Conservation (phyloP, 53 echinoderm and acorn worm genomes). For the Holothuria scabra region DNA sequence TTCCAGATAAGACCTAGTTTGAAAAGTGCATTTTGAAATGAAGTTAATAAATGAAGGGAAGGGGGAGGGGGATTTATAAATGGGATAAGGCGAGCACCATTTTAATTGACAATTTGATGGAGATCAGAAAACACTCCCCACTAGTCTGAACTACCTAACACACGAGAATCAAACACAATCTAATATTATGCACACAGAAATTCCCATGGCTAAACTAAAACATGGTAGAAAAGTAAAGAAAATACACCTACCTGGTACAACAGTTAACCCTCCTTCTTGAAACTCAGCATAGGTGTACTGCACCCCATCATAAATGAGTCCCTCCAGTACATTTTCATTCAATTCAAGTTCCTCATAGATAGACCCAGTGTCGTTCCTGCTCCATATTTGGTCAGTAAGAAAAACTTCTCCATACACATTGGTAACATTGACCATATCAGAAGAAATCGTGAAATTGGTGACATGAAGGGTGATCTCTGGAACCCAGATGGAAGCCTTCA, state of each 20-base stretch:
- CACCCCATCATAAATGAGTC: slow-evolving; percentile 53
- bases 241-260: slow-evolving; percentile 61
- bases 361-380: slow-evolving; percentile 69
- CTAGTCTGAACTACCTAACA: too few species aligned
- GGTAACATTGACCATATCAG: slow-evolving; percentile 60
- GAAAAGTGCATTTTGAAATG: too few species aligned
- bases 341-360: slow-evolving; percentile 53
- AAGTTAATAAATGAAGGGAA: too few species aligned
- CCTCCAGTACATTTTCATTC: slow-evolving; percentile 9
- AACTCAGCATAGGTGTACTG: slow-evolving; percentile 55
- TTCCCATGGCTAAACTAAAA: not conserved
- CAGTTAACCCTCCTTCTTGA: slow-evolving; percentile 58
- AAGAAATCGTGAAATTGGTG: slow-evolving; percentile 59
- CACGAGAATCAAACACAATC: too few species aligned
- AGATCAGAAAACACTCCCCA: too few species aligned
- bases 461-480: slow-evolving; percentile 75
- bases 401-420: slow-evolving; percentile 32
- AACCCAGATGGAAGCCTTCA: slow-evolving; percentile 66
- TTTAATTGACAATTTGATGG: too few species aligned
- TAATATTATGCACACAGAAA: too few species aligned
- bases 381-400: slow-evolving; percentile 63
- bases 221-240: not conserved
- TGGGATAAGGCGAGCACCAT: too few species aligned
- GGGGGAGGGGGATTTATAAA: too few species aligned
- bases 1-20: too few species aligned